A percentile compares a stretch with the other conserved stretches of the same genome.
phyloP scores from a whole-genome alignment of 2,888 invertebrate genomes.

The Ophion ellenae region DNA sequence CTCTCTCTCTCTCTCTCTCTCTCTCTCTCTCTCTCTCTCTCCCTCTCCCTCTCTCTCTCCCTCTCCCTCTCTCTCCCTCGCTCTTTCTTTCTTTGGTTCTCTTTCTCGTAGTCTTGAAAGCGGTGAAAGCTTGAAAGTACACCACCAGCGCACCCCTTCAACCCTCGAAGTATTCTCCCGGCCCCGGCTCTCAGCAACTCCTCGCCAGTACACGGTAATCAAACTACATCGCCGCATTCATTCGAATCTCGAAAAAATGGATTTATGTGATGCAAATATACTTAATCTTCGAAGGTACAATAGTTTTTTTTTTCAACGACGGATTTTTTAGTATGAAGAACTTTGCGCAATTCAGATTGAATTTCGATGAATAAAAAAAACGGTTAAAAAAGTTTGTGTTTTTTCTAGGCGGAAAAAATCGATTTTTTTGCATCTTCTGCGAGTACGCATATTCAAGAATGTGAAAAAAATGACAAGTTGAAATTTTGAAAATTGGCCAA shows the following conservation, averaged over 20 bases:
- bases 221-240: constrained; percentile 64
- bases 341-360: too few relatives aligned
- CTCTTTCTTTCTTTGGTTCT: constrained; percentile 69
- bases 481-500: too few relatives aligned
- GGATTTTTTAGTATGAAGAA: background rate
- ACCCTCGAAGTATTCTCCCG: constrained; percentile 56
- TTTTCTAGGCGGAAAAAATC: too few relatives aligned
- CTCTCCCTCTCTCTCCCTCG: constrained; percentile 60
- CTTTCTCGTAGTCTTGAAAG: constrained; percentile 55
- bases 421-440: too few relatives aligned
- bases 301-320: background rate
- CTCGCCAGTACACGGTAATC: constrained; percentile 37
- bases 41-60: constrained; percentile 69
- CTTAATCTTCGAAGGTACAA: background rate
- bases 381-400: too few relatives aligned
- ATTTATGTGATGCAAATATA: constrained; percentile 27
- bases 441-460: too few relatives aligned
- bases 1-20: constrained; percentile 69
- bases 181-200: constrained; percentile 42
- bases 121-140: constrained; percentile 64
- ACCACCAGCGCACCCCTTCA: constrained; percentile 52
- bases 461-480: too few relatives aligned
- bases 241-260: constrained; percentile 58
- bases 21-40: constrained; percentile 68
- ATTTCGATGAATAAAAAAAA: too few relatives aligned